These are phyloP conservation scores for Yasuhikotakia modesta DNA, from an alignment of 2,797 vertebrate genomes.

Conservation along the genomic window DNA sequence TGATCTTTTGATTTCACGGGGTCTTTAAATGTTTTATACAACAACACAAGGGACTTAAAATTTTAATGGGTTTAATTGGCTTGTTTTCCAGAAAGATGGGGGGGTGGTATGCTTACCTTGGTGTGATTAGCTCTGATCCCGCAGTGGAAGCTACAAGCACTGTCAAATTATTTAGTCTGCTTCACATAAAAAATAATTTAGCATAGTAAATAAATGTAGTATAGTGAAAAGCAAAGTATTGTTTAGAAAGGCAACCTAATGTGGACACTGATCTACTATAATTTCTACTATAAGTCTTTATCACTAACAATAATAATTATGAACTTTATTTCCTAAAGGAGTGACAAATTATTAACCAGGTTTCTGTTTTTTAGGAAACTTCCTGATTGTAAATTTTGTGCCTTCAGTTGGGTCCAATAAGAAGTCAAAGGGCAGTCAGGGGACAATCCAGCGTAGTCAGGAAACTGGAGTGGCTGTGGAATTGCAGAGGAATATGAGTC, in stretches of 20 bases:
- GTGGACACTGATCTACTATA: not conserved
- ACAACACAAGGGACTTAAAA: not conserved
- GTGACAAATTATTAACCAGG: no score
- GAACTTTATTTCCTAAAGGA: no score
- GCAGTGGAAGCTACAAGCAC: not conserved
- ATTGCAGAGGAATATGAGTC: slow-evolving; percentile 89
- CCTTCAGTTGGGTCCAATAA: slow-evolving; percentile 87
- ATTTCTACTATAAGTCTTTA: no score
- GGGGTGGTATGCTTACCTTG: no score
- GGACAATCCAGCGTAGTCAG: slow-evolving; percentile 91
- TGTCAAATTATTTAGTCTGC: slow-evolving; percentile 17
- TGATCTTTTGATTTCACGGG: not conserved
- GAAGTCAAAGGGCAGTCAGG: slow-evolving; percentile 89
- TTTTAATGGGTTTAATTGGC: no score
- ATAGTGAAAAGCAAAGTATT: not conserved
- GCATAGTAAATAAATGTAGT: not conserved
- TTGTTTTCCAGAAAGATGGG: slow-evolving; percentile 21
- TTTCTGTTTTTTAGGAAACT: not conserved
- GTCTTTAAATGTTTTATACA: slow-evolving; percentile 2
- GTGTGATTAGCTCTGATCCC: no score
- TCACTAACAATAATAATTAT: no score
- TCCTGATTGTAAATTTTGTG: slow-evolving; percentile 10
- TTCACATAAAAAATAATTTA: slow-evolving; percentile 26
- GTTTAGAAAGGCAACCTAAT: not conserved
- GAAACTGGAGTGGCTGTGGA: slow-evolving; percentile 97